Base-by-base conservation (phyloP, 2,113 vertebrate genomes). In the Drymodes brunneopygia region DNA sequence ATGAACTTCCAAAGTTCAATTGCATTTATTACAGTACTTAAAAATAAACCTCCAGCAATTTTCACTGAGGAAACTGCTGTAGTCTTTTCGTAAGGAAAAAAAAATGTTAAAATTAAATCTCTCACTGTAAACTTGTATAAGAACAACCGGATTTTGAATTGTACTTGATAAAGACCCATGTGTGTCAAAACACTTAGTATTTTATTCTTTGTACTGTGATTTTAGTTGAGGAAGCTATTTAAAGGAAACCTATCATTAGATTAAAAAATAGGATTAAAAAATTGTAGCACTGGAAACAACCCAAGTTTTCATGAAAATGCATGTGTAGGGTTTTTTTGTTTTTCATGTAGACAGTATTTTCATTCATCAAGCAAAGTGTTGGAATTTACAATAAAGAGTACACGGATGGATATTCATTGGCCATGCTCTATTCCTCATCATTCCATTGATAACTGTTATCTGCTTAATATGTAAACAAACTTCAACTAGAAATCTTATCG, bases 11-110 rank as follows among this genome's bases (percentile, higher is more conserved):
- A 74, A 88, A 92, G 90, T 93, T 96, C 83, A 95, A 88, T 12
- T 86, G 86, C 93, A 91, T 93, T 95, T 94, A 92, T 92, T 77
- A 88, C 89, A 94, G 42, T 72, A 94, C 67, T 96, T 89, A 91
- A 92, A 95, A 97, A 96, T 88, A 94, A 92, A 82, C 67, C 83
- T 85, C 45, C 65, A 91, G 61, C n/a, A 81, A 66, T 91, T 93
- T 72, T 72, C 62, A 94, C 70, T 31, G 16, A 91, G 88, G 42
- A 95, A 95, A 94, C 83, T 54, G 54, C 33, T 58, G 53, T 81
- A 70, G 57, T 7, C 22, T 40, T 85, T 90, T 57, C 57, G 22
- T n/a, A 78, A 36, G 15, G 2, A n/a, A 82, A 89, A 44, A 50
- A 80, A 33, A 67, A 20, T 60, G 33, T 47, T 67, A 13, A 66